Base-by-base conservation (phyloP, 2,797 vertebrate species). In the Tragopan temminckii region DNA sequence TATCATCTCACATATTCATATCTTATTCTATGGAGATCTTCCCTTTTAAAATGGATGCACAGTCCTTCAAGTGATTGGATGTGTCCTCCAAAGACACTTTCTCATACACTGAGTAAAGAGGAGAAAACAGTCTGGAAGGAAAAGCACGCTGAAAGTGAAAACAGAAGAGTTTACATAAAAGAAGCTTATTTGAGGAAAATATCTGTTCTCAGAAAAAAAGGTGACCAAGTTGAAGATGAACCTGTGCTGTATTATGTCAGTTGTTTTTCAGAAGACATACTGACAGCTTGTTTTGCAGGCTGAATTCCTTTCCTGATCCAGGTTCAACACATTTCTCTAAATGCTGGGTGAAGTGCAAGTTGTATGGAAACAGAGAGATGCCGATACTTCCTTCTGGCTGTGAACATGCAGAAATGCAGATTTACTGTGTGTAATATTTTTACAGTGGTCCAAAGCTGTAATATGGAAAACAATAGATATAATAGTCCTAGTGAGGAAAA, bases 401-500 rank as follows among this genome's bases (percentile, higher is more conserved):
- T 72, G 71, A 85, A 75, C 27, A 33, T 23, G 50, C 0, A 79
- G 40, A 93, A 89, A 80, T 33, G 29, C 33, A 80, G 19, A 80
- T 80, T 90, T 72, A 40, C 27, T 24, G 2, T 7, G 9, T 38
- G 7, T 24, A 63, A 13, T 85, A 45, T 40, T 75, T 89, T 66
- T 87, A 24, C 36, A 84, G 10, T 35, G 8, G 23, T 89, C 45
- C 31, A 67, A 80, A 91, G 55, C 35, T 83, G 50, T n/a, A 11
- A 36, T 66, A 40, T 3, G 52, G 57, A 80, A 90, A 93, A 67
- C 40, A 82, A 46, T 58, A 13, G 14, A 72, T 64, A 83, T 88
- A 69, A 88, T 90, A 76, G 78, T 89, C 85, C 29, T 67, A 92
- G 85, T 59, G 35, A 95, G 81, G 80, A 85, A 94, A 90, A 25